phyloP scores from a whole-genome alignment of 2,888 invertebrate species.

The Chymomyza caudatula region DNA sequence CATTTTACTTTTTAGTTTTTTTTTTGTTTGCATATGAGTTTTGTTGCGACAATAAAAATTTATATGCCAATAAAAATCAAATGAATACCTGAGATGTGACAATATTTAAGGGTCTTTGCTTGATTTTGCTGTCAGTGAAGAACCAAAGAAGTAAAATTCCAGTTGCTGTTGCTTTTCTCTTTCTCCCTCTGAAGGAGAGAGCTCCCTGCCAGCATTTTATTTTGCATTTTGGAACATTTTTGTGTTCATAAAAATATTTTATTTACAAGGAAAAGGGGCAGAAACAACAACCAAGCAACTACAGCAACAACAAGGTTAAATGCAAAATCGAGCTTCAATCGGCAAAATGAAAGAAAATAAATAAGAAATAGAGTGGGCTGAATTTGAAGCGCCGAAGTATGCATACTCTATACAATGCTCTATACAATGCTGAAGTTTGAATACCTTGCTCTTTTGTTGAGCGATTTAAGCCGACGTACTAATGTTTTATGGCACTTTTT shows the following conservation, averaged over 20 bases:
- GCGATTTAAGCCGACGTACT: too few species aligned
- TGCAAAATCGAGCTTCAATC: background rate
- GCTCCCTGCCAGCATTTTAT: background rate
- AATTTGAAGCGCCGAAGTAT: background rate
- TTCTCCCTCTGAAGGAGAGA: background rate
- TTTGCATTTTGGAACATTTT: background rate
- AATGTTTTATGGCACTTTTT: too few species aligned
- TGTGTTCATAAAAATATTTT: background rate
- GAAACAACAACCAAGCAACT: background rate
- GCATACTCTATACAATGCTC: too few species aligned
- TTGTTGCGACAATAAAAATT: background rate
- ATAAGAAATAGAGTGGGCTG: background rate
- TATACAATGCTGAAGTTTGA: too few species aligned
- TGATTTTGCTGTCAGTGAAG: background rate
- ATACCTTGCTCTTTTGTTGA: too few species aligned
- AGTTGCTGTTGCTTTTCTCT: background rate
- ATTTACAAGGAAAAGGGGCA: background rate
- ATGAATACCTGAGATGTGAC: slow-evolving; percentile 4
- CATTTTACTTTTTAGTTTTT: too few species aligned
- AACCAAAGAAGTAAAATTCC: background rate
- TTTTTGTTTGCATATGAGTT: too few species aligned
- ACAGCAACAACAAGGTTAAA: background rate
- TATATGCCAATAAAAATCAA: slow-evolving; percentile 7
- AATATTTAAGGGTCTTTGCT: background rate
- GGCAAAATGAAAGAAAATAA: background rate